Percentiles rank a stretch among this genome's conserved stretches.
Evolutionary conservation across 2,113 vertebrate genomes (phyloP).

Genomic region (Myiozetetes cayanensis): DNA sequence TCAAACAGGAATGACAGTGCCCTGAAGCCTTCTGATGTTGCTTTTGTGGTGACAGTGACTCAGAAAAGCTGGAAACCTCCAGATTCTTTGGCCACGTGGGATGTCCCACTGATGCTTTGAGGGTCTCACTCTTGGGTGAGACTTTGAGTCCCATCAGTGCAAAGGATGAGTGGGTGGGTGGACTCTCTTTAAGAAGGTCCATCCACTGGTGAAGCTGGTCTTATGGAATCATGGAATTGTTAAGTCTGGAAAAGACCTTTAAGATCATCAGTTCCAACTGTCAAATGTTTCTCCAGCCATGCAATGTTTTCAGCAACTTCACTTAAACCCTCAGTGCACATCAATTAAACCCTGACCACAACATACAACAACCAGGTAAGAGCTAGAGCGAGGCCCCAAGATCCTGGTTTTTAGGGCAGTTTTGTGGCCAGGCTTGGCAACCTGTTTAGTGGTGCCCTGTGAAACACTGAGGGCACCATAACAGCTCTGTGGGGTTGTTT

Average conservation of each 20-base stretch:
- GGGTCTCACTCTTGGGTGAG: conserved; percentile 59
- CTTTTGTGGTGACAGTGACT: background rate
- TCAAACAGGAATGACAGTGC: background rate
- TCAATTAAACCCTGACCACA: background rate
- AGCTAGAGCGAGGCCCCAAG: accelerated
- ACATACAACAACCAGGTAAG: accelerated
- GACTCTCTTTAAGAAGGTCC: background rate
- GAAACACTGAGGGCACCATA: background rate
- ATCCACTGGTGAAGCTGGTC: background rate
- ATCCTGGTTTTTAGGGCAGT: background rate
- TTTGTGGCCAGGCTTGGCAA: background rate
- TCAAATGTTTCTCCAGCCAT: accelerated
- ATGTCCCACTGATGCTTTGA: background rate
- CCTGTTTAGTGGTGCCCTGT: background rate
- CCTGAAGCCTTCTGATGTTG: background rate
- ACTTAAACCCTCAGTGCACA: background rate
- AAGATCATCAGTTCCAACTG: no score
- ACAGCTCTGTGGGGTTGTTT: conserved; percentile 7
- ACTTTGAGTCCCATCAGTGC: conserved; percentile 39
- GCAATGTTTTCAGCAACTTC: background rate
- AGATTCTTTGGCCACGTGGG: background rate
- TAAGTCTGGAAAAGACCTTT: background rate
- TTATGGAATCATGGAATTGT: accelerated
- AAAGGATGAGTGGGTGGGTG: conserved; percentile 45
- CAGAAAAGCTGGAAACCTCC: background rate